Base-by-base conservation (phyloP, 2,888 invertebrate species). In the Archips xylosteana region DNA sequence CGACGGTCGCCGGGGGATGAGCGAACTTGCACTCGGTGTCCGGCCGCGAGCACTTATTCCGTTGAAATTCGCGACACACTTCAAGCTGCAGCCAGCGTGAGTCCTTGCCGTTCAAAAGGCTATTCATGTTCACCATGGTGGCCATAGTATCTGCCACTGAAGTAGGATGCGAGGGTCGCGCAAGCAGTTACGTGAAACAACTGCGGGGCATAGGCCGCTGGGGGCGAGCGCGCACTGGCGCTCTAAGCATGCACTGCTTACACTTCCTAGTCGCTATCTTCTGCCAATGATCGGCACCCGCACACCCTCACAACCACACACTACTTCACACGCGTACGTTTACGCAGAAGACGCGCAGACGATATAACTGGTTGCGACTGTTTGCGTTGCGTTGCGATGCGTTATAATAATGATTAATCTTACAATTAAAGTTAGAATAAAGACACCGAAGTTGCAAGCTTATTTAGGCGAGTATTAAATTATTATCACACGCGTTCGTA, bases 21-120 rank as follows among this genome's bases (percentile, higher is more conserved):
- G 99, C 99, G 95, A 99, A 99, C 96, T 99, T 99, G 97, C 99
- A 99, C 95, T 99, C 99, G 91, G 98, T 98, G 95, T 99, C 99
- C 80, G 99, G 98, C 90, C 99, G 97, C 88, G 99, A 98, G 95
- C 99, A 99, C 96, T 99, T 99, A 96, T 99, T 99, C 94, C 99
- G 97, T 96, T 99, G 99, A 95, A 98, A 99, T 96, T 99, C 99
- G 85, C 99, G 97, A 96, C 98, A 99, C 92, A 99, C 99, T 96
- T 99, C 99, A 92, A 99, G 96, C 95, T 99, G 99, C 88, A 99
- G 96, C 99, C 99, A 99, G 92, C 99, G 98, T 85, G 99, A 99
- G 96, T 99, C 99, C 95, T 99, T 99, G 90, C 98, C 98, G 95
- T 98, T 99, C 89, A 99, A 96, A 89, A 99, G 96, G 96, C 98